Conservation (phyloP, 2,113 vertebrate species). For the Glareola pratincola region DNA sequence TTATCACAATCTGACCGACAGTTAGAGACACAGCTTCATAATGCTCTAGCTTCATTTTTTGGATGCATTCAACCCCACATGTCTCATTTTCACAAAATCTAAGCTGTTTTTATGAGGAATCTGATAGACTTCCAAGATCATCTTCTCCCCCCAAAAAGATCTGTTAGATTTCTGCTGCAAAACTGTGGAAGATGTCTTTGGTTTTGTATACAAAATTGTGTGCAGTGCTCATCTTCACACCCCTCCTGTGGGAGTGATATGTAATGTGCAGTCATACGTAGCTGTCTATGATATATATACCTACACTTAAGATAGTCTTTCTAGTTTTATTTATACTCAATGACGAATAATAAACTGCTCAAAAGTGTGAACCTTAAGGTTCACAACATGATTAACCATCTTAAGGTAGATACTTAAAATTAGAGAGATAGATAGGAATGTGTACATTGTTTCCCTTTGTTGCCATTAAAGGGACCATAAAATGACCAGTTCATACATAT, state of each 20-base stretch:
- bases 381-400: neutral
- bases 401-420: neutral
- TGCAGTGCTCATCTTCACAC: neutral
- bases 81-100: neutral
- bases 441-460: neutral
- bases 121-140: neutral
- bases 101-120: neutral
- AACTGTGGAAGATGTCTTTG: neutral
- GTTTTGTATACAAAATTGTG: neutral
- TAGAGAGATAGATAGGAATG: neutral
- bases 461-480: neutral
- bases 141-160: neutral
- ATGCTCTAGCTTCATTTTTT: neutral
- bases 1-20: neutral
- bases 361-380: neutral
- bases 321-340: neutral
- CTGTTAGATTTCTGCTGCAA: neutral
- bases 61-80: neutral
- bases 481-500: neutral
- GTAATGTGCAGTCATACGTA: neutral
- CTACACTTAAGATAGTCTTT: neutral
- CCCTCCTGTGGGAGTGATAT: neutral
- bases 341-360: neutral
- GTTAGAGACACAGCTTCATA: neutral
- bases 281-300: neutral